Conservation (phyloP, 2,113 vertebrate species). For the Labrus mixtus region DNA sequence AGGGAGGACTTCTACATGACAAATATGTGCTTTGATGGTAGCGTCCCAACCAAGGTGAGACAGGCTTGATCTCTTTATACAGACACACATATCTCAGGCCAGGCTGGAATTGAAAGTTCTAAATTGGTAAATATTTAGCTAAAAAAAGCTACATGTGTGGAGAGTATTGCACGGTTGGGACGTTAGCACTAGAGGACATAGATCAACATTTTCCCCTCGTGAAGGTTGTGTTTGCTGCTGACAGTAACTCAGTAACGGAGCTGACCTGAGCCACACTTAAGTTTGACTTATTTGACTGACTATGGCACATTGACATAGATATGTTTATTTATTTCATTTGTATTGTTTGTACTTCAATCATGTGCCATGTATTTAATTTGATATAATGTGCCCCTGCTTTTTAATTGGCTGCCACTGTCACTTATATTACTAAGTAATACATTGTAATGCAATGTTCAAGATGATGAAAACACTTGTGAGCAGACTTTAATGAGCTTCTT, state of each 20-base stretch:
- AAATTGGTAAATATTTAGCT: too few species aligned
- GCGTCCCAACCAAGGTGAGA: constrained; percentile 7
- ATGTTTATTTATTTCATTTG: neutral
- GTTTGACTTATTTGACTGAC: neutral
- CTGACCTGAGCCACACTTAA: constrained; percentile 20
- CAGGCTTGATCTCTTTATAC: constrained; percentile 1
- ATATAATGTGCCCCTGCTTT: neutral
- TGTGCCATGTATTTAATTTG: constrained; percentile 34
- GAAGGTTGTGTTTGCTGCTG: constrained; percentile 26
- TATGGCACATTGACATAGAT: constrained; percentile 1
- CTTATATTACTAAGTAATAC: neutral
- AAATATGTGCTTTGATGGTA: constrained; percentile 20
- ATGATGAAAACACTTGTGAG: neutral
- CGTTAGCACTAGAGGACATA: constrained; percentile 1
- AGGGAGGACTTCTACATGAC: neutral
- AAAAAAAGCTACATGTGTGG: neutral
- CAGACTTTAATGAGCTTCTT: too few species aligned
- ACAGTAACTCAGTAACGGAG: neutral
- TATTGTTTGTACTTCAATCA: neutral
- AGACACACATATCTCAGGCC: constrained; percentile 17
- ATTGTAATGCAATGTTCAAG: neutral
- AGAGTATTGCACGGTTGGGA: neutral
- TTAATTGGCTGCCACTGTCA: neutral
- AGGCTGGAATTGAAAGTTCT: constrained; percentile 12
- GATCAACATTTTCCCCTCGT: constrained; percentile 5